Evolutionary conservation across 2,113 vertebrate species (phyloP), one percentile per base, ranked within the genome.

Genomic region (Muntiacus muntjak): DNA sequence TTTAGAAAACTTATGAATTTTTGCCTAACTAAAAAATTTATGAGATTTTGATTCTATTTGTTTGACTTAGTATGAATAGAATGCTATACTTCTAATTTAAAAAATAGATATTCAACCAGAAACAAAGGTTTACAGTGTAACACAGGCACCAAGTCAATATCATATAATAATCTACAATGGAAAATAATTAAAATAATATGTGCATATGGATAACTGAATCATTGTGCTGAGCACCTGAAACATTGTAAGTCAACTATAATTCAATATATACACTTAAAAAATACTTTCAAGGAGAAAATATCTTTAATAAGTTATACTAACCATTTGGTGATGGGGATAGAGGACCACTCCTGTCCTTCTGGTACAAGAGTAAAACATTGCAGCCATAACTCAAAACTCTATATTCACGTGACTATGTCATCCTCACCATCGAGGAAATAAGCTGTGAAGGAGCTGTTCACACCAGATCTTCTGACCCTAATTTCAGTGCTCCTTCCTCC

Each of bases 361-460:
- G 5, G 23, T 5, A 2, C 13, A 47, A 52, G 21, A 16, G 3
- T 8, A n/a, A 62, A n/a, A 12, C 19, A 30, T 12, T 1, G 4
- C n/a, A 23, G 19, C n/a, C 16, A 1, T 0, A 16, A 26, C 26
- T 5, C 2, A 23, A 6, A 36, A 16, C 74, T 3, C 26, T 6
- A 1, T 2, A 4, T 5, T 28, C 30, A 1, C 1, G 8, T 4
- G 23, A 17, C 7, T 17, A 14, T 23, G 25, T 21, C 52, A 5
- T 14, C 10, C 7, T 45, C 6, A 3, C 16, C 7, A 11, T 2
- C 2, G 23, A 1, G 47, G 78, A 50, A 43, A 14, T 28, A 40
- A 36, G 19, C n/a, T 9, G 1, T 33, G 55, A 40, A 50, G 52
- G 4, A 40, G 55, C 12, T 10, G 11, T 52, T 55, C n/a, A 40